Percentiles rank a stretch among this genome's conserved stretches.
Conservation (phyloP, 2,797 vertebrate species). For the Falco rusticolus region DNA sequence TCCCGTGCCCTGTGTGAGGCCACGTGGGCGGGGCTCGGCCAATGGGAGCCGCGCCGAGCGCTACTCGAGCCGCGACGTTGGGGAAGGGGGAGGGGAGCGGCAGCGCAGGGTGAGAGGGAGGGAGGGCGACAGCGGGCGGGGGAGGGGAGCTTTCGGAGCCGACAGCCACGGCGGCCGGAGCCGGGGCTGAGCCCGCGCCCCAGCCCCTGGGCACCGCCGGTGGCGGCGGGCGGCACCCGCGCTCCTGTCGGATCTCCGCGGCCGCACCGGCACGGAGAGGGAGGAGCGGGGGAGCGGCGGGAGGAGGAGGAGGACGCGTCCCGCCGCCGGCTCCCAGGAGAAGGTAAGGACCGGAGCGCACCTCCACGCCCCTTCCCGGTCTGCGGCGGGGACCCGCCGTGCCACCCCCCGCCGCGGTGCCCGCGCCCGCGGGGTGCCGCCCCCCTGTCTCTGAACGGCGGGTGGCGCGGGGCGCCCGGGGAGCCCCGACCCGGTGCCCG, state of each 20-base stretch:
- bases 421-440: neutral
- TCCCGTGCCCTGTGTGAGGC: neutral
- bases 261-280: neutral
- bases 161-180: constrained; percentile 21
- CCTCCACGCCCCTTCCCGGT: neutral
- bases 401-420: neutral
- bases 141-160: constrained; percentile 59
- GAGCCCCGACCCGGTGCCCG: neutral
- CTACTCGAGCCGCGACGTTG: neutral
- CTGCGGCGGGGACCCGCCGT: neutral
- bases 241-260: neutral
- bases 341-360: constrained; percentile 20
- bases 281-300: neutral
- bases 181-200: neutral
- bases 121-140: neutral
- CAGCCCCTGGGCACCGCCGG: neutral
- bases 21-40: constrained; percentile 65
- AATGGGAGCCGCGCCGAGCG: constrained; percentile 24
- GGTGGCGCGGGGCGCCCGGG: neutral
- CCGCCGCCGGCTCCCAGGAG: neutral
- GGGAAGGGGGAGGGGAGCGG: constrained; percentile 46
- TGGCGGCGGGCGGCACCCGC: neutral
- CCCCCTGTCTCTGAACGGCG: neutral
- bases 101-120: constrained; percentile 38
- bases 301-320: neutral